Percentiles rank a stretch among this genome's conserved stretches.
phyloP scores from a whole-genome alignment of 1,140 invertebrate genomes.

The Habropoda laboriosa region DNA sequence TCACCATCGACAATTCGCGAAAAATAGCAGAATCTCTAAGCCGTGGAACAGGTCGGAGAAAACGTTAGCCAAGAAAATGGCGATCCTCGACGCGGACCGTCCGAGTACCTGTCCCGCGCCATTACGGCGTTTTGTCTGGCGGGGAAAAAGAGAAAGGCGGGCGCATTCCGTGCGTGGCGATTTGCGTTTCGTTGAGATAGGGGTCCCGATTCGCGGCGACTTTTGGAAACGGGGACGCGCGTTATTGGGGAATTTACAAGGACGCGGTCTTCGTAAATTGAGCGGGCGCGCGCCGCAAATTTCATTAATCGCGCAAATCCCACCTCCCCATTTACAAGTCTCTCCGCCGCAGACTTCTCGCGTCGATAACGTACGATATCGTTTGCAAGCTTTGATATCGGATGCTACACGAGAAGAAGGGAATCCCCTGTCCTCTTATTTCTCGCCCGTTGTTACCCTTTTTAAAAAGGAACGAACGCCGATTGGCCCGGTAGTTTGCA shows the following conservation, averaged over 20 bases:
- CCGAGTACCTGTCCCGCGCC: slow-evolving; percentile 38
- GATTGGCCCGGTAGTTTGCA: not conserved
- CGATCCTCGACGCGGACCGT: slow-evolving; percentile 1
- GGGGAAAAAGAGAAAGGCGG: slow-evolving; percentile 50
- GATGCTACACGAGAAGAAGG: not conserved
- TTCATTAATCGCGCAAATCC: slow-evolving; percentile 41
- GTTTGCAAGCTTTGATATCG: not conserved
- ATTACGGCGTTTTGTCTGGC: slow-evolving; percentile 45
- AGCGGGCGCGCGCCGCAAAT: slow-evolving; percentile 45
- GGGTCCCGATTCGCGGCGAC: not conserved
- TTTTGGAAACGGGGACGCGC: slow-evolving; percentile 14
- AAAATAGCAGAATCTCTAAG: too few relatives aligned
- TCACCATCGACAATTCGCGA: too few relatives aligned
- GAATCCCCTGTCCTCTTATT: too few relatives aligned
- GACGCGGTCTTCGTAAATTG: slow-evolving; percentile 44
- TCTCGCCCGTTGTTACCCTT: not conserved
- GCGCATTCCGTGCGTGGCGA: slow-evolving; percentile 17
- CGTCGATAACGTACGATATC: slow-evolving; percentile 33
- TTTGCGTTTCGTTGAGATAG: slow-evolving; percentile 2
- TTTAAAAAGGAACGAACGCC: not conserved
- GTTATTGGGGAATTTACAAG: slow-evolving; percentile 50
- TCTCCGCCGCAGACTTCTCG: not conserved
- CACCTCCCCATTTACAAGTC: too few relatives aligned
- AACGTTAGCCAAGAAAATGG: slow-evolving; percentile 45
- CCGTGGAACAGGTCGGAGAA: not conserved